Evolutionary conservation across 2,113 vertebrate genomes (phyloP).

Genomic region (Dicaeum eximium): DNA sequence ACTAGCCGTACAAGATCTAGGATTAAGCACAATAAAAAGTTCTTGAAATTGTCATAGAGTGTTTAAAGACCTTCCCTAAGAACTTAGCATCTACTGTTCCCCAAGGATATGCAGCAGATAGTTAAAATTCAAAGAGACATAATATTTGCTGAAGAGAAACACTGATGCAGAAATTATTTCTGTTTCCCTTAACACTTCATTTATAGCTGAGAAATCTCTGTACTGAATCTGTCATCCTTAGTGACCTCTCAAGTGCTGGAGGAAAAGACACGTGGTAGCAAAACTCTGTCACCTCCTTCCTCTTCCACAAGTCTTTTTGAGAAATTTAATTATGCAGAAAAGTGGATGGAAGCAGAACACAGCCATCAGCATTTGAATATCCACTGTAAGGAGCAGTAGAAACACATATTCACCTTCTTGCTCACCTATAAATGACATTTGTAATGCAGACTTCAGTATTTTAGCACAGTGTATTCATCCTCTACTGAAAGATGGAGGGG

Average conservation of each 20-base stretch:
- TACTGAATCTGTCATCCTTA: neutral
- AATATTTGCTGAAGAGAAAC: conserved; percentile 18
- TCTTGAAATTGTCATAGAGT: conserved; percentile 49
- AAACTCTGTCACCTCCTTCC: neutral
- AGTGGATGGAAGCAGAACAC: neutral
- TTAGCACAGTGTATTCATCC: neutral
- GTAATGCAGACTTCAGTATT: neutral
- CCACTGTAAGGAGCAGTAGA: neutral
- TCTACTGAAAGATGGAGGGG: neutral
- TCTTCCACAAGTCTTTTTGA: neutral
- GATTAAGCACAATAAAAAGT: conserved; percentile 68
- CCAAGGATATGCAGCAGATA: neutral
- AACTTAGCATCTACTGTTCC: neutral
- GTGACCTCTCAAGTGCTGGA: neutral
- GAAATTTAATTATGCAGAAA: neutral
- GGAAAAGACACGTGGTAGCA: neutral
- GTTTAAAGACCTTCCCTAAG: conserved; percentile 61
- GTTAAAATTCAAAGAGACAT: neutral
- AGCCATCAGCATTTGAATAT: neutral
- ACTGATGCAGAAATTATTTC: neutral
- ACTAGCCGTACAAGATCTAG: conserved; percentile 59
- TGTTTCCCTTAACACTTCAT: neutral
- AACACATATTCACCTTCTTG: neutral
- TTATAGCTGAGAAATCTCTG: neutral
- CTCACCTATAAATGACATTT: neutral